Conservation (phyloP, 1,140 invertebrate species). For the Asbolus verrucosus region DNA sequence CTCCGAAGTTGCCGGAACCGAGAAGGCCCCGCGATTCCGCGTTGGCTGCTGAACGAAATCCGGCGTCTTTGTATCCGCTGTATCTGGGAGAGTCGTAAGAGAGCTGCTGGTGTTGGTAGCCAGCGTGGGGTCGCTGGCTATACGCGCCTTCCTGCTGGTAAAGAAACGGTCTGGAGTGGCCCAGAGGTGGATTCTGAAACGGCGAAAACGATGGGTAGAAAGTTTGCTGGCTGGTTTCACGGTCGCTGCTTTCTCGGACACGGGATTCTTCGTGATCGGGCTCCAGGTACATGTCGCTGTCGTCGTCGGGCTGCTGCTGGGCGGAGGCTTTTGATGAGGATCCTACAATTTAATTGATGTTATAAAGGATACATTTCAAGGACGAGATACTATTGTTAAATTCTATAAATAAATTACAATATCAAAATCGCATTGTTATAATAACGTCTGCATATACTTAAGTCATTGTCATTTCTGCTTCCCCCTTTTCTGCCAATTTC, state of each 20-base stretch:
- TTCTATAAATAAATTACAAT: too few species aligned
- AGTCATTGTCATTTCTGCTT: too few species aligned
- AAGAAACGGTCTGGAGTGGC: constrained; percentile 60
- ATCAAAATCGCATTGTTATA: too few species aligned
- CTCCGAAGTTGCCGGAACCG: constrained; percentile 90
- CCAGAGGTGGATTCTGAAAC: constrained; percentile 59
- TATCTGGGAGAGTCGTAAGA: constrained; percentile 49
- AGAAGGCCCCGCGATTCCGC: constrained; percentile 66
- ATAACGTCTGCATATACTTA: too few species aligned
- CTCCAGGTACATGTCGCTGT: constrained; percentile 58
- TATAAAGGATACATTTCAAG: neutral
- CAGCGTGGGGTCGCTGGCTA: constrained; percentile 60
- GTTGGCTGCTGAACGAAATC: constrained; percentile 33
- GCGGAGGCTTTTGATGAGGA: neutral
- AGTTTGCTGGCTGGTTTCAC: constrained; percentile 49
- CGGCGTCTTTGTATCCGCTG: constrained; percentile 55
- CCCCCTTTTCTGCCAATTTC: too few species aligned
- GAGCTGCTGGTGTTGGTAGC: constrained; percentile 57
- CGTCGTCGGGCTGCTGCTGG: constrained; percentile 42
- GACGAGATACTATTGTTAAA: too few species aligned
- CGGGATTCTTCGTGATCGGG: constrained; percentile 47
- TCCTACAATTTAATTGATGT: neutral
- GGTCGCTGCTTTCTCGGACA: neutral
- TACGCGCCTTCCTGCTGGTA: constrained; percentile 60
- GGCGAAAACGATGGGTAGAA: constrained; percentile 60